phyloP scores from a whole-genome alignment of 1,140 invertebrate genomes.

The Paralvinella palmiformis region DNA sequence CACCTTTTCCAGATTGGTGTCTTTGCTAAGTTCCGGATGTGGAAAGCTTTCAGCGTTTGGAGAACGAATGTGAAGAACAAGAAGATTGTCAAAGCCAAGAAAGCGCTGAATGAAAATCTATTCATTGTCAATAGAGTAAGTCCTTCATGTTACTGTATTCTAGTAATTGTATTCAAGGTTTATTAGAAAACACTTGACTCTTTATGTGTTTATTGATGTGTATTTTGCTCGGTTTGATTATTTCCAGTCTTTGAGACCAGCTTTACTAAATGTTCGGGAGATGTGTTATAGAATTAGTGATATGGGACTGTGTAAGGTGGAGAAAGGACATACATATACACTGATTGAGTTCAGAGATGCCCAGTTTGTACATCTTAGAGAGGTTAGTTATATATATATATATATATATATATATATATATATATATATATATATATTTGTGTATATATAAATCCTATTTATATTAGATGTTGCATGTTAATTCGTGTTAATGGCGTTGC shows the following conservation, averaged over 20 bases:
- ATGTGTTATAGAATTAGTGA: slow-evolving; percentile 59
- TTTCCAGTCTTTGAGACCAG: slow-evolving; percentile 58
- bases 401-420: no score
- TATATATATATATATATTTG: no score
- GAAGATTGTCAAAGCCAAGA: slow-evolving; percentile 60
- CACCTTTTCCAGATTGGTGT: slow-evolving; percentile 61
- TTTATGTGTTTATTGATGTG: no score
- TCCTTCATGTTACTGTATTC: no score
- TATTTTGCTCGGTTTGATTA: no score
- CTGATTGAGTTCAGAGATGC: slow-evolving; percentile 53
- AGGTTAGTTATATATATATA: slow-evolving; percentile 26
- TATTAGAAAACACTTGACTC: no score
- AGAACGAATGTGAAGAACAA: slow-evolving; percentile 64
- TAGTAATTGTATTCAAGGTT: no score
- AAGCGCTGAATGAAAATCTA: slow-evolving; percentile 60
- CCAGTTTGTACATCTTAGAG: slow-evolving; percentile 47
- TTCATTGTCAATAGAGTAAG: slow-evolving; percentile 64
- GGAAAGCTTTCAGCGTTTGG: slow-evolving; percentile 80
- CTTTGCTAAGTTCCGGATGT: slow-evolving; percentile 66
- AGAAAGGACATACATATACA: slow-evolving; percentile 52
- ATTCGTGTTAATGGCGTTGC: no score
- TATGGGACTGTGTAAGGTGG: slow-evolving; percentile 50
- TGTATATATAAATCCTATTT: no score
- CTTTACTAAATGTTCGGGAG: slow-evolving; percentile 62
- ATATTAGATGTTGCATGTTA: no score